These are phyloP conservation scores for Thereva unica DNA, from an alignment of 2,888 invertebrate genomes.

Conservation along the genomic window DNA sequence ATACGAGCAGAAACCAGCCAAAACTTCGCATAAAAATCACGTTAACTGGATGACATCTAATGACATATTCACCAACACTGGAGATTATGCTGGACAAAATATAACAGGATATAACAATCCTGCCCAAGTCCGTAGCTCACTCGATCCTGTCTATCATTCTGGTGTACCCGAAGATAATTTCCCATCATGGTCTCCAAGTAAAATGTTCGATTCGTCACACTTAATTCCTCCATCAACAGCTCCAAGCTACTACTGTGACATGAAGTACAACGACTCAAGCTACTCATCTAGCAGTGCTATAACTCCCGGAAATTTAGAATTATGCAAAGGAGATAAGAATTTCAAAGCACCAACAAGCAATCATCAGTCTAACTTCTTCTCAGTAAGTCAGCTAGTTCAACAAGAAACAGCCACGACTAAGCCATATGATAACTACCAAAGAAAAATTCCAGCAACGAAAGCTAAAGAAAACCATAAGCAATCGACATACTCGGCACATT, in stretches of 20 bases:
- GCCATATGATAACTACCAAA: conserved; percentile 26
- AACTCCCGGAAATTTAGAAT: background rate
- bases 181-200: conserved; percentile 64
- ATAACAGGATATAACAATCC: no score
- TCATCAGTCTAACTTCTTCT: conserved; percentile 60
- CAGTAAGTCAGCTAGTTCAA: conserved; percentile 68
- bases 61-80: background rate
- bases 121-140: no score
- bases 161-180: conserved; percentile 56
- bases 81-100: conserved; percentile 3
- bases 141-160: conserved; percentile 38
- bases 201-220: conserved; percentile 47
- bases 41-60: conserved; percentile 46
- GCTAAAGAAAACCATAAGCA: conserved; percentile 11
- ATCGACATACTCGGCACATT: background rate
- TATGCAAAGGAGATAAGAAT: conserved; percentile 35
- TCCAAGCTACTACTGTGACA: conserved; percentile 16
- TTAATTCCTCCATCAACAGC: conserved; percentile 57
- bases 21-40: conserved; percentile 38
- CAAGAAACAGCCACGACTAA: conserved; percentile 48
- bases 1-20: conserved; percentile 40
- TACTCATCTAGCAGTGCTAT: background rate
- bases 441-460: conserved; percentile 6
- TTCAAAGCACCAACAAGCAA: conserved; percentile 41
- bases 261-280: background rate